Conservation (phyloP, 2,797 vertebrate genomes). For the Nannoperca obscura region DNA sequence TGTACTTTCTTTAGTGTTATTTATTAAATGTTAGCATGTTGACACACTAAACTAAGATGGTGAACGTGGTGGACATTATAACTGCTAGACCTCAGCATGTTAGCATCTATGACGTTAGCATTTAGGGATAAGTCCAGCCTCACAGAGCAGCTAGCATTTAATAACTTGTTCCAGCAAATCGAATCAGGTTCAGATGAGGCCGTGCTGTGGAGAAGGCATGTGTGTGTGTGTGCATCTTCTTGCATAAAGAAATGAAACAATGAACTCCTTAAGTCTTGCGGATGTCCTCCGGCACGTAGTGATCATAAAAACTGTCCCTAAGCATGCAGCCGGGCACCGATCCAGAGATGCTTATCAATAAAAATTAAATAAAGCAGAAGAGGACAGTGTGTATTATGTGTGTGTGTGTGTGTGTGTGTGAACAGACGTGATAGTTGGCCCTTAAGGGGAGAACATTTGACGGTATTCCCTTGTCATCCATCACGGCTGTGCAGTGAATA, state of each 20-base stretch:
- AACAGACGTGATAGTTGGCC: conserved; percentile 10
- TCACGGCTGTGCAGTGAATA: conserved; percentile 38
- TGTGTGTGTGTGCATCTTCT: neutral
- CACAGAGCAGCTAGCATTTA: neutral
- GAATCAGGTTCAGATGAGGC: neutral
- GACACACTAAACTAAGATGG: neutral
- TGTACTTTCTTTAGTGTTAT: neutral
- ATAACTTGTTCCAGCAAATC: neutral
- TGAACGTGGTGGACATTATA: neutral
- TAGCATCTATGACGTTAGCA: neutral
- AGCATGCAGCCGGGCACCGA: conserved; percentile 15
- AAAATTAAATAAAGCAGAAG: neutral
- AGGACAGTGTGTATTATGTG: conserved; percentile 9
- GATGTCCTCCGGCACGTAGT: neutral
- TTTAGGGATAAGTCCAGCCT: neutral
- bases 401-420: conserved; percentile 12
- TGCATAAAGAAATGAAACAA: neutral
- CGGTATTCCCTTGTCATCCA: conserved; percentile 39
- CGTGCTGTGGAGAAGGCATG: neutral
- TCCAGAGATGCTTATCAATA: conserved; percentile 32
- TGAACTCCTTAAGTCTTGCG: conserved; percentile 9
- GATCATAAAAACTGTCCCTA: conserved; percentile 12
- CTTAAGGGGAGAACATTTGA: conserved; percentile 30
- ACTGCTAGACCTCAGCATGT: conserved; percentile 2
- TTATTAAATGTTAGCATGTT: neutral